Percentiles rank a stretch among this genome's conserved stretches.
Evolutionary conservation across 2,797 vertebrate genomes (phyloP).

Genomic region (Mus minutoides): DNA sequence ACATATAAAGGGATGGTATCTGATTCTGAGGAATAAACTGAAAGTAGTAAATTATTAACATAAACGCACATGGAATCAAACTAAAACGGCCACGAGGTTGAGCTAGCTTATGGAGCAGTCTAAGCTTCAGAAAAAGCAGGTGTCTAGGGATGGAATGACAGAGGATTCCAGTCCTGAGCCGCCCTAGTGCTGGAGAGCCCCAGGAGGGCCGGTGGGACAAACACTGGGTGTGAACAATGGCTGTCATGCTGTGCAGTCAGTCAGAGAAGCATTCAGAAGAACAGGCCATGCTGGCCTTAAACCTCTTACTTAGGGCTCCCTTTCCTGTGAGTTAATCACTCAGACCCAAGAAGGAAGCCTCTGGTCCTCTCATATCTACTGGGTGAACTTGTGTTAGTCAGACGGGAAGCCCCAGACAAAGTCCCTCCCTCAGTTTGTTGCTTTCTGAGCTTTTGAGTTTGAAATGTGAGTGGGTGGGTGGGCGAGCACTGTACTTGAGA

Average conservation of each 20-base stretch:
- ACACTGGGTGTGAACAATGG: not conserved
- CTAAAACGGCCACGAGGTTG: not conserved
- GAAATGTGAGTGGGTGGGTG: not conserved
- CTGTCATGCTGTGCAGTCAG: not conserved
- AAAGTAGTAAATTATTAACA: not conserved
- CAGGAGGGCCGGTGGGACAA: not conserved
- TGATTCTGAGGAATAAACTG: not conserved
- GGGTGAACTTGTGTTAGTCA: not conserved
- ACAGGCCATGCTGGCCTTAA: not conserved
- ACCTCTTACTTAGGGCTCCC: not conserved
- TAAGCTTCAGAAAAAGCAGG: not conserved
- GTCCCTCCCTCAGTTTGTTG: not conserved
- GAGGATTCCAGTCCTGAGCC: not conserved
- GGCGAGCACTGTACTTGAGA: not conserved
- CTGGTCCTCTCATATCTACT: not conserved
- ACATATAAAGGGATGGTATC: not conserved
- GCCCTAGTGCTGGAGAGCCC: not conserved
- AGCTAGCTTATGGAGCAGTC: not conserved
- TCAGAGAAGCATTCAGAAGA: not conserved
- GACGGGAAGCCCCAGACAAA: not conserved
- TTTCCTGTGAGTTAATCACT: not conserved
- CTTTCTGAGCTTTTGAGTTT: not conserved
- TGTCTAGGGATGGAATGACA: not conserved
- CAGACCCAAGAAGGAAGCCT: not conserved
- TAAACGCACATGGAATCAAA: not conserved